Conservation (phyloP, 2,888 invertebrate species). For the Coenonympha glycerion region DNA sequence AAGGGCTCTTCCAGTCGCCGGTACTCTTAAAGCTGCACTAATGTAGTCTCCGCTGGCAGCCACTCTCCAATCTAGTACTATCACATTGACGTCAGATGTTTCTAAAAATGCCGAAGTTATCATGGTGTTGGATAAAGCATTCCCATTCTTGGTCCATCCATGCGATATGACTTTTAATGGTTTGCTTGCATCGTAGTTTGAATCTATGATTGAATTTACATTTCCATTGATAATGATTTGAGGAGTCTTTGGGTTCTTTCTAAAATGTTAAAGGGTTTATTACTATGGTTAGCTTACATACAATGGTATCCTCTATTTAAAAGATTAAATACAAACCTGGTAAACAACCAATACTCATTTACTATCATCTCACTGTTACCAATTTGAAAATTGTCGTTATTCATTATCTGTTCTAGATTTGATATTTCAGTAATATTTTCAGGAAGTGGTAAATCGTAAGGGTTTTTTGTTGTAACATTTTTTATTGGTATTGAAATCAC, state of each 20-base stretch:
- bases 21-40: conserved; percentile 28
- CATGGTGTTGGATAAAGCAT: conserved; percentile 32
- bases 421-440: neutral
- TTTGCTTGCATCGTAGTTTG: conserved; percentile 37
- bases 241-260: conserved; percentile 34
- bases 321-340: conserved; percentile 15
- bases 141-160: conserved; percentile 42
- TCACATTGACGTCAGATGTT: conserved; percentile 40
- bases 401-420: neutral
- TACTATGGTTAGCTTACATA: neutral
- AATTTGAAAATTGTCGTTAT: neutral
- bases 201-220: conserved; percentile 35
- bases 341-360: conserved; percentile 26
- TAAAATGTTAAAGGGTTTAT: conserved; percentile 11
- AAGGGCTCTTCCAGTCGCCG: conserved; percentile 30
- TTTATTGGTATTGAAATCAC: neutral
- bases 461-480: neutral
- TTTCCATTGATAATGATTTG: conserved; percentile 39
- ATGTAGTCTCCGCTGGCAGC: conserved; percentile 32
- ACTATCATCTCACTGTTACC: conserved; percentile 10
- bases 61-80: conserved; percentile 44
- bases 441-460: neutral
- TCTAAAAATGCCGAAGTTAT: conserved; percentile 41
- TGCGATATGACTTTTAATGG: conserved; percentile 42
- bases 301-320: neutral